Evolutionary conservation across 2,797 vertebrate genomes (phyloP).

Genomic region (Eupleurogrammus muticus): DNA sequence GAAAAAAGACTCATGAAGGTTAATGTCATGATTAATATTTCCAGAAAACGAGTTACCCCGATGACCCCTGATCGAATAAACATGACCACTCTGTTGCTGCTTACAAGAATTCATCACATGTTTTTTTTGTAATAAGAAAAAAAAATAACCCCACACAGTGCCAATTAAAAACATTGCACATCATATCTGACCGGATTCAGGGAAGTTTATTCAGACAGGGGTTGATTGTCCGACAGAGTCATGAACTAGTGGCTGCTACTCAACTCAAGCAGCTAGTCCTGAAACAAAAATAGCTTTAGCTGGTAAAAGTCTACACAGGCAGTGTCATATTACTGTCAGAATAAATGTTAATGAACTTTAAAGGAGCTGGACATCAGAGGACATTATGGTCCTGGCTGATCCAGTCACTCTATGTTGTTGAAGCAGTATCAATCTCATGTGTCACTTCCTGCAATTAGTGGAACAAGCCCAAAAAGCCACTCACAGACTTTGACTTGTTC

Average conservation of each 20-base stretch:
- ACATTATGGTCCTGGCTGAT: constrained; percentile 40
- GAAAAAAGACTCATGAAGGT: constrained; percentile 6
- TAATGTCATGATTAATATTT: too few species aligned
- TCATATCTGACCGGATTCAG: constrained; percentile 60
- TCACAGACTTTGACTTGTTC: constrained; percentile 34
- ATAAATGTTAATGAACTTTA: constrained; percentile 65
- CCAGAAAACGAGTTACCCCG: constrained; percentile 31
- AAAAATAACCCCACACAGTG: constrained; percentile 33
- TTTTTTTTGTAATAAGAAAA: constrained; percentile 22
- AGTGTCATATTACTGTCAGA: constrained; percentile 49
- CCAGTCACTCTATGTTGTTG: constrained; percentile 55
- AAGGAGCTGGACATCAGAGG: constrained; percentile 31
- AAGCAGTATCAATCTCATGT: constrained; percentile 56
- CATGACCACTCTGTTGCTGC: constrained; percentile 44
- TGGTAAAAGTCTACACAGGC: constrained; percentile 35
- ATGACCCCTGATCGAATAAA: constrained; percentile 58
- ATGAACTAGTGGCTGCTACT: constrained; percentile 53
- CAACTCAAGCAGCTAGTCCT: constrained; percentile 47
- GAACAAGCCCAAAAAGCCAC: constrained; percentile 59
- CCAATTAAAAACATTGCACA: constrained; percentile 65
- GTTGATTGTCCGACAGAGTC: constrained; percentile 66
- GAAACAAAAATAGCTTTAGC: constrained; percentile 53
- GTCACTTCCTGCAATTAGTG: constrained; percentile 73
- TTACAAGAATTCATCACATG: constrained; percentile 53
- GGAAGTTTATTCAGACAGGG: constrained; percentile 69